These are phyloP conservation scores for Linurgus olivaceus DNA, from an alignment of 2,797 vertebrate species.

Conservation along the genomic window DNA sequence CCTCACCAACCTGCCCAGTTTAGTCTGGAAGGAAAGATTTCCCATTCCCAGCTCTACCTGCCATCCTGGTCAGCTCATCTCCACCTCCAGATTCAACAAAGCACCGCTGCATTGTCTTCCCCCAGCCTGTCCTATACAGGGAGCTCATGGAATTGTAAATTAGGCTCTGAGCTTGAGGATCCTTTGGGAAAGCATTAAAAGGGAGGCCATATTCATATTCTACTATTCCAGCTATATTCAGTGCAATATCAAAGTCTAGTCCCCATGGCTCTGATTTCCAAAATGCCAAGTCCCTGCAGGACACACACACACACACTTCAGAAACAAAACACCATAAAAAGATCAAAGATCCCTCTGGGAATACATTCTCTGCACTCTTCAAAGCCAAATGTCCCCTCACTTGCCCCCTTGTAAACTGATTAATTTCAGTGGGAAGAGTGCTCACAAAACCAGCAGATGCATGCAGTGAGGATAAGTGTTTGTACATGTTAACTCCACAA, in stretches of 20 bases:
- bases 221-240: not conserved
- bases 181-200: not conserved
- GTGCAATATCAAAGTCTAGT: not conserved
- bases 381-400: conserved; percentile 17
- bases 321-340: conserved; percentile 44
- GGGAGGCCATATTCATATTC: not conserved
- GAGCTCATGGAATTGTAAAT: not conserved
- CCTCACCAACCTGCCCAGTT: not conserved
- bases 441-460: not conserved
- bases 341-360: conserved; percentile 42
- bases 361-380: conserved; percentile 11
- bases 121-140: rapidly evolving
- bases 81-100: not conserved
- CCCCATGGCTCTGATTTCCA: not conserved
- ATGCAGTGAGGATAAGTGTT: not conserved
- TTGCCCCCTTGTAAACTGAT: conserved; percentile 29
- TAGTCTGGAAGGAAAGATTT: not conserved
- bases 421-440: conserved; percentile 3
- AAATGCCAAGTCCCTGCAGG: not conserved
- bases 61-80: not conserved
- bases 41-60: not conserved
- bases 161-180: not conserved
- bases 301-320: not conserved
- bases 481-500: not conserved
- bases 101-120: not conserved